These are phyloP conservation scores for Cotesia chilonis DNA, from an alignment of 1,140 invertebrate species.

Conservation along the genomic window DNA sequence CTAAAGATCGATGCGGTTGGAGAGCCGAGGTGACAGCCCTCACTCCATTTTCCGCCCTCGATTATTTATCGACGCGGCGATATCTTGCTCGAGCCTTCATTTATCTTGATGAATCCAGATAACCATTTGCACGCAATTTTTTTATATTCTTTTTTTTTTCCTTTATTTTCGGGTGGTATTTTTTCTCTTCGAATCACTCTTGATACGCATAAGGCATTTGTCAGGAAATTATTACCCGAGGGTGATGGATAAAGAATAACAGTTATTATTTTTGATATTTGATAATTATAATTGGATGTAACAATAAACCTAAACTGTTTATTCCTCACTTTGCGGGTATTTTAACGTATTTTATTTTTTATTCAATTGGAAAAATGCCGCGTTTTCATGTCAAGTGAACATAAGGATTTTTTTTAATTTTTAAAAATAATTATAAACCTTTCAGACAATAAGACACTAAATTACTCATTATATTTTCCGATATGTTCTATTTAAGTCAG, in stretches of 20 bases:
- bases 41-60: conserved; percentile 26
- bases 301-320: conserved; percentile 5
- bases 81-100: conserved; percentile 26
- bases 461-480: no score
- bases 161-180: neutral
- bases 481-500: no score
- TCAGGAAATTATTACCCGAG: neutral
- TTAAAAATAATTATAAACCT: no score
- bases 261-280: no score
- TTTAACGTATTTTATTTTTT: no score
- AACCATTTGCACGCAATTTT: conserved; percentile 7
- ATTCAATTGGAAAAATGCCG: no score
- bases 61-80: conserved; percentile 29
- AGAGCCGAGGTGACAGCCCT: conserved; percentile 25
- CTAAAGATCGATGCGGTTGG: conserved; percentile 27
- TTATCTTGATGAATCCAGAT: conserved; percentile 29
- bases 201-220: neutral
- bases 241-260: no score
- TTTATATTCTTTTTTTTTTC: neutral
- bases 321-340: neutral
- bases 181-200: neutral
- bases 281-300: neutral
- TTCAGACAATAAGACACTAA: no score
- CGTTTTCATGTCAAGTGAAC: no score
- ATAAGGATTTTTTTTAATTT: no score